phyloP scores from a whole-genome alignment of 2,797 vertebrate species.

The Prionace glauca region DNA sequence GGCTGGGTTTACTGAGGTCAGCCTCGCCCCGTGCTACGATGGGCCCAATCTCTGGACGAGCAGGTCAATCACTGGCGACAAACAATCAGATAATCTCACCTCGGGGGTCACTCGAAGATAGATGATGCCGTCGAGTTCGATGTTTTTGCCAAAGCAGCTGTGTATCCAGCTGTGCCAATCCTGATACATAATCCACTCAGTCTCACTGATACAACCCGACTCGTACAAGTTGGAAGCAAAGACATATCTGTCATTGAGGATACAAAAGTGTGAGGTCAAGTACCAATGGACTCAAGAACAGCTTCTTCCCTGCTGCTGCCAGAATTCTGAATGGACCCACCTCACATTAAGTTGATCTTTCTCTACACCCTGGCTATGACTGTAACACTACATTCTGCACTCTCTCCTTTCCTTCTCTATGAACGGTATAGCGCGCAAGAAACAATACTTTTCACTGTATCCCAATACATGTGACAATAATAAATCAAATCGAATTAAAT shows the following conservation, averaged over 20 bases:
- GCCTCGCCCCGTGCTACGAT: not conserved
- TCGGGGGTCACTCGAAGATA: slow-evolving; percentile 82
- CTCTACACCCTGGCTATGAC: no score
- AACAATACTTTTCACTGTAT: no score
- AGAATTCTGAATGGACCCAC: no score
- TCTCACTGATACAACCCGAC: slow-evolving; percentile 82
- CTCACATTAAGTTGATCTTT: no score
- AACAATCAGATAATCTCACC: slow-evolving; percentile 53
- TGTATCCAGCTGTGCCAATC: slow-evolving; percentile 85
- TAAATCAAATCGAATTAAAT: not conserved
- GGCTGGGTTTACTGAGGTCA: not conserved
- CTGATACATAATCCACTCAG: slow-evolving; percentile 87
- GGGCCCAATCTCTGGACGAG: not conserved
- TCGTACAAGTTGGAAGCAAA: slow-evolving; percentile 88
- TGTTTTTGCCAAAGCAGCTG: slow-evolving; percentile 71
- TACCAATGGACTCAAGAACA: no score
- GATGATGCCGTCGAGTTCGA: slow-evolving; percentile 81
- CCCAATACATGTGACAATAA: no score
- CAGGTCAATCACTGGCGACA: not conserved
- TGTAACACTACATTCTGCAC: no score
- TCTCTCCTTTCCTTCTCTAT: no score
- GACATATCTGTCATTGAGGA: slow-evolving; percentile 67
- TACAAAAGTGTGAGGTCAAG: no score
- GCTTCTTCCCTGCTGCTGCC: no score
- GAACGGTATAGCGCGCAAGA: no score